Base-by-base conservation (phyloP, 2,797 vertebrate species). In the Otolemur crassicaudatus region DNA sequence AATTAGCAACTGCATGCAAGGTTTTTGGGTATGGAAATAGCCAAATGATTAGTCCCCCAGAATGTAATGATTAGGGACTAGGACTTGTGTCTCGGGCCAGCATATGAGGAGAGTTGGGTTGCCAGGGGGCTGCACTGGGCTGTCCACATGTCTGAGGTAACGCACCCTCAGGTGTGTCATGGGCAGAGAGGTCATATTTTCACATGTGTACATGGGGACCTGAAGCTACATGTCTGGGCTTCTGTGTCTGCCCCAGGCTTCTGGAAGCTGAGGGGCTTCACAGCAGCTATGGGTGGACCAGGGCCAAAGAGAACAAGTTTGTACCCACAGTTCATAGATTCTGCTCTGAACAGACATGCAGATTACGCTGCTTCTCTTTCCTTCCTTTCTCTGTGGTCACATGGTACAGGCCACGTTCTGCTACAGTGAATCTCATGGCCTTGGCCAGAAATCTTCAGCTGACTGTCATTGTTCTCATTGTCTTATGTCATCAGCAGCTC, bases 1-100 rank as follows among this genome's bases (percentile, higher is more conserved):
- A 88, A 79, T 94, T 89, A 91, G 80, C 81, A 87, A 77, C 72
- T 79, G 95, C 88, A 60, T 67, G 79, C 49, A 53, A 83, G 31
- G 43, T 56, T 2, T 67, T 53, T n/a, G 84, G 76, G 63, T 46
- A 53, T 84, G 94, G 97, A 95, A 93, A 34, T 34, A 94, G 43
- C 75, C 56, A 91, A 83, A 94, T 81, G 80, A 89, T 94, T 91
- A 95, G 29, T 60, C 67, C 34, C 58, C 86, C 12, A 37, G 37
- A 40, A n/a, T 4, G 19, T 14, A 19, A 25, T 40, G 70, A 75
- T 65, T 73, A 3, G 76, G 77, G 58, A 53, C 23, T 2, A 7
- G 49, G 67, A n/a, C 4, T 8, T 17, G 31, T 20, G 34, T 22
- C 11, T 9, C 4, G 76, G 73, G 81, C 37, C 23, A 6, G 16